Percentiles rank a stretch among this genome's conserved stretches.
phyloP scores from a whole-genome alignment of 2,113 vertebrate genomes.

The Macquaria australasica region DNA sequence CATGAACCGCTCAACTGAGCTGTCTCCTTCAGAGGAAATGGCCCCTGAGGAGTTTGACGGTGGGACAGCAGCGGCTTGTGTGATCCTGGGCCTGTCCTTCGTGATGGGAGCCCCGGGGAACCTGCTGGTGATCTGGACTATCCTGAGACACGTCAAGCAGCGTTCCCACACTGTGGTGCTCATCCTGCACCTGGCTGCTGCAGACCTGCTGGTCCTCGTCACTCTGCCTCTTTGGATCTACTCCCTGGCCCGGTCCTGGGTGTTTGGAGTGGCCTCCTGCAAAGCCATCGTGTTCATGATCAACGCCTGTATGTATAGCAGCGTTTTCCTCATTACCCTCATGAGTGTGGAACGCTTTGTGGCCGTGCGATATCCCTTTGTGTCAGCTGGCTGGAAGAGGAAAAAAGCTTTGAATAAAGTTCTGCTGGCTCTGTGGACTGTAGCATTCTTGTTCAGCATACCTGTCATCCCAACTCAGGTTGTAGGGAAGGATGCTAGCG shows the following conservation, averaged over 20 bases:
- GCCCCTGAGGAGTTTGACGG: constrained; percentile 65
- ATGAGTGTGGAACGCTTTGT: constrained; percentile 86
- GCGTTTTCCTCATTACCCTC: constrained; percentile 84
- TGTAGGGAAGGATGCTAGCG: constrained; percentile 19
- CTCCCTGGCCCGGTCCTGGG: constrained; percentile 81
- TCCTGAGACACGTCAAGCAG: constrained; percentile 80
- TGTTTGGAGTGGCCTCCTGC: constrained; percentile 81
- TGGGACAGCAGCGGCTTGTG: constrained; percentile 68
- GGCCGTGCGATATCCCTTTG: constrained; percentile 81
- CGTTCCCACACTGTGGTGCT: constrained; percentile 84
- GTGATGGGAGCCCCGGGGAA: constrained; percentile 83
- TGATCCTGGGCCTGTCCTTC: constrained; percentile 83
- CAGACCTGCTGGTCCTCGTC: constrained; percentile 85
- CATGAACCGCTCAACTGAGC: constrained; percentile 66
- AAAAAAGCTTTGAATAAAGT: constrained; percentile 78
- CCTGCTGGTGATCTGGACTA: constrained; percentile 86
- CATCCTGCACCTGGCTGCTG: constrained; percentile 82
- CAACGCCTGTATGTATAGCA: constrained; percentile 84
- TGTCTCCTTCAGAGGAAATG: constrained; percentile 48
- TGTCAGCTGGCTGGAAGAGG: constrained; percentile 75
- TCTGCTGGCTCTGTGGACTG: constrained; percentile 76
- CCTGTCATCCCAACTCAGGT: constrained; percentile 81
- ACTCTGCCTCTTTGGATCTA: constrained; percentile 88
- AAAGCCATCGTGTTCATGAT: constrained; percentile 82
- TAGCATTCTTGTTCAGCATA: constrained; percentile 79